Evolutionary conservation across 2,797 vertebrate species (phyloP).

Genomic region (Apogon talboti): DNA sequence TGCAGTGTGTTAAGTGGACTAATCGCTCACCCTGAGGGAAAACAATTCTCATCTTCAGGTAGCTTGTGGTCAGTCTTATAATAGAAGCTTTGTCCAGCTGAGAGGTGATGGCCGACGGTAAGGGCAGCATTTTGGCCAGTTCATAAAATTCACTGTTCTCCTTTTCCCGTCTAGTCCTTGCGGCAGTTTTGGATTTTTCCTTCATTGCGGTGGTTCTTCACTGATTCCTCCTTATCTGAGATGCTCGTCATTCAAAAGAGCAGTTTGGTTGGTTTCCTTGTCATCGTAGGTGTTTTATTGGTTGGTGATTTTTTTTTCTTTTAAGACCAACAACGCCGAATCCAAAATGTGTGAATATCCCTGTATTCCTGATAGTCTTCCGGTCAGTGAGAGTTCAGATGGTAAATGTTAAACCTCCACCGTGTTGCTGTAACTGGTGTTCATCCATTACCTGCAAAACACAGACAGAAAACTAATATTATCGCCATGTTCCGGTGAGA

Average conservation of each 20-base stretch:
- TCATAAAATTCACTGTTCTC: conserved; percentile 99
- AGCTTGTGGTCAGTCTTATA: conserved; percentile 95
- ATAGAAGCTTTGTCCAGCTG: conserved; percentile 98
- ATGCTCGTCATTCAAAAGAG: conserved; percentile 74
- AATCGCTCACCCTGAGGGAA: conserved; percentile 93
- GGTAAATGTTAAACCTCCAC: conserved; percentile 45
- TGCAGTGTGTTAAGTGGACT: neutral
- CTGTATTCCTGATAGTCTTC: conserved; percentile 31
- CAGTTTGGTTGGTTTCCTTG: conserved; percentile 45
- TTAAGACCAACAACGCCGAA: conserved; percentile 11
- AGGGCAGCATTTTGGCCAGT: conserved; percentile 95
- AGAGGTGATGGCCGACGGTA: conserved; percentile 96
- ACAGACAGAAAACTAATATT: neutral
- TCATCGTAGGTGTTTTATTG: conserved; percentile 47
- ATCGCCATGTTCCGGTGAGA: neutral
- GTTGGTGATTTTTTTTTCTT: neutral
- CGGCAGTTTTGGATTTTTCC: conserved; percentile 98
- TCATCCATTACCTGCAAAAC: conserved; percentile 69
- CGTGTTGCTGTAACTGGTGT: conserved; percentile 34
- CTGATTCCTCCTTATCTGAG: conserved; percentile 60
- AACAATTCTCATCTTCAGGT: conserved; percentile 97
- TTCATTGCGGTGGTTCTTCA: conserved; percentile 86
- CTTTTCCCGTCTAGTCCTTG: conserved; percentile 97
- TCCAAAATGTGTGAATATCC: conserved; percentile 53
- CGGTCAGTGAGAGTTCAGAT: conserved; percentile 33